These are phyloP conservation scores for Trissolcus basalis DNA, from an alignment of 1,140 invertebrate genomes.

Conservation along the genomic window DNA sequence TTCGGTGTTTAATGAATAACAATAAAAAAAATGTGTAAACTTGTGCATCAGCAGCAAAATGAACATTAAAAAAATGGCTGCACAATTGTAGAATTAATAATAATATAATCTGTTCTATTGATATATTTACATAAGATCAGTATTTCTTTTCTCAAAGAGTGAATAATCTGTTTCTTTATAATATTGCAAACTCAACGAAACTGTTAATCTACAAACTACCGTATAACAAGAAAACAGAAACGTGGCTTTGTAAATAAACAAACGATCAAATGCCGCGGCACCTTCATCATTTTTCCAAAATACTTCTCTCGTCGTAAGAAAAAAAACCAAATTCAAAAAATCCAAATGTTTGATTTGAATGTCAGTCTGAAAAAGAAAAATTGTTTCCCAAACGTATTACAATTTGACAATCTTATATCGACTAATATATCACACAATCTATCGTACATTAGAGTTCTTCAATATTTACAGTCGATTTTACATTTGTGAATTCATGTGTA, in stretches of 20 bases:
- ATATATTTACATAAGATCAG: conserved; percentile 34
- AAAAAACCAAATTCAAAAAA: conserved; percentile 5
- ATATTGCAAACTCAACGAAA: not conserved
- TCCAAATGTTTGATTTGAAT: conserved; percentile 32
- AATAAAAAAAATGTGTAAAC: conserved; percentile 1
- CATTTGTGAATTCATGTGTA: conserved; percentile 15
- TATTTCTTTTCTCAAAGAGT: not conserved
- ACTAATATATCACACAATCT: conserved; percentile 44
- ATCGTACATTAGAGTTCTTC: conserved; percentile 31
- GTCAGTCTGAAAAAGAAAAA: conserved; percentile 24
- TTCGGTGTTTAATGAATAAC: not conserved
- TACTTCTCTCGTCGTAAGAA: not conserved
- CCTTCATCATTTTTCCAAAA: conserved; percentile 1
- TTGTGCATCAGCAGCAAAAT: conserved; percentile 64
- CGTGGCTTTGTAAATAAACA: conserved; percentile 7
- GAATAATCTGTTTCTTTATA: too few species aligned
- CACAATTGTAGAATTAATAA: not conserved
- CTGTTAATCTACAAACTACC: not conserved
- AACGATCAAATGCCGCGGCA: conserved; percentile 41
- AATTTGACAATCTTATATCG: conserved; percentile 5
- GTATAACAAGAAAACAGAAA: conserved; percentile 6
- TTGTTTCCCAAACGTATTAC: too few species aligned
- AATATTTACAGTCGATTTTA: conserved; percentile 49
- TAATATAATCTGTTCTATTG: conserved; percentile 9
- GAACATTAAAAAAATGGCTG: conserved; percentile 14